Base-by-base conservation (phyloP, 2,113 vertebrate genomes). In the Scomber scombrus region DNA sequence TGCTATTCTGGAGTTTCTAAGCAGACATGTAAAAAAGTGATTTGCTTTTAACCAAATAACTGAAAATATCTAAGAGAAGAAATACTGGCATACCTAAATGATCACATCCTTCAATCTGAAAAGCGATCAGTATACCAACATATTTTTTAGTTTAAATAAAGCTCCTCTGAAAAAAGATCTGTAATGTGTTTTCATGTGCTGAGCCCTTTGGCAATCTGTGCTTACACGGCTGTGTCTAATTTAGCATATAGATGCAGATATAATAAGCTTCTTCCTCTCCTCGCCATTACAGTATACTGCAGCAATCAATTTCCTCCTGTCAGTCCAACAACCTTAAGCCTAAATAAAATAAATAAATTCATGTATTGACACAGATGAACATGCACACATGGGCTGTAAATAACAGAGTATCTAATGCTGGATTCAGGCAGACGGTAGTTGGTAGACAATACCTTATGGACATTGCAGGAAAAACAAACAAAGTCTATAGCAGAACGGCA, bases 221-320 rank as follows among this genome's bases (percentile, higher is more conserved):
- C 6, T 8, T 31, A 26, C 45, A 34, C 11, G 31, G 7, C 13
- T 29, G 4, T 31, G 19, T 29, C 15, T n/a, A 15, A 34, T 46
- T 40, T 26, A 47, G 13, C 14, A 9, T 19, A 26, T 29, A 23
- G 21, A 21, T 45, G 71, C 16, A n/a, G 18, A 12, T 45, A 15
- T 49, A 23, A 56, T 26, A 49, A 34, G 6, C 51, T 14, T 16
- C 51, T 45, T 15, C 34, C 0, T 6, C 40, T 40, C 6, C 18
- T 47, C 18, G 11, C 0, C 34, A 4, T 51, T 18, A 51, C 21
- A 8, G 9, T 40, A 40, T 40, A 16, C 46, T 9, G 29, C 14
- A 45, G 19, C 4, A 50, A 66, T 63, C 69, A 43, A 29, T 73
- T 73, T 52, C 29, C 62, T 52, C 29, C 66, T 52, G 34, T 58